These are phyloP conservation scores for Zophobas atratus DNA, from an alignment of 1,140 invertebrate genomes.

Conservation along the genomic window DNA sequence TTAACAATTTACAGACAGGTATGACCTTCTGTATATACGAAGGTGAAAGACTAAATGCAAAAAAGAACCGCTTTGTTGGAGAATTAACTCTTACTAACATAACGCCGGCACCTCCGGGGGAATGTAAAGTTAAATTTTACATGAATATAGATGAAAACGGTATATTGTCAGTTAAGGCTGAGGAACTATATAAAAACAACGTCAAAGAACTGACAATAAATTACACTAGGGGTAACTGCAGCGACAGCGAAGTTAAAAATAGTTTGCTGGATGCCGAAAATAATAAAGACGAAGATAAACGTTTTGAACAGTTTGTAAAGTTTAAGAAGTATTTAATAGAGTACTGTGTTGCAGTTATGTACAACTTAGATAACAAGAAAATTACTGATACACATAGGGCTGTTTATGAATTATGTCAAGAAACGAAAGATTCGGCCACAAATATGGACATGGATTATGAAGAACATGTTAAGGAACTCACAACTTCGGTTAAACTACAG, in stretches of 20 bases:
- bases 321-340: no score
- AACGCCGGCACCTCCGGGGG: slow-evolving; percentile 37
- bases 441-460: no score
- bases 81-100: slow-evolving; percentile 6
- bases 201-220: slow-evolving; percentile 13
- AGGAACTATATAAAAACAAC: slow-evolving; percentile 16
- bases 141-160: slow-evolving; percentile 52
- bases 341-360: no score
- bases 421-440: no score
- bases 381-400: no score
- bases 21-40: slow-evolving; percentile 47
- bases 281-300: slow-evolving; percentile 1
- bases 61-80: slow-evolving; percentile 40
- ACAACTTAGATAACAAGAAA: no score
- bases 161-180: slow-evolving; percentile 50
- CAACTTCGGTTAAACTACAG: no score
- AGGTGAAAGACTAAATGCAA: slow-evolving; percentile 52
- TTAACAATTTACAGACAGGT: slow-evolving; percentile 12
- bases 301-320: no score
- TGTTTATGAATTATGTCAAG: no score
- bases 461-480: no score
- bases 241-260: slow-evolving; percentile 19
- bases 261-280: neutral
- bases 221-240: slow-evolving; percentile 2
- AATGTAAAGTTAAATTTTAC: slow-evolving; percentile 27